These are phyloP conservation scores for Gnathonemus echidnorhynchus DNA, from an alignment of 2,113 vertebrate species.

Conservation along the genomic window DNA sequence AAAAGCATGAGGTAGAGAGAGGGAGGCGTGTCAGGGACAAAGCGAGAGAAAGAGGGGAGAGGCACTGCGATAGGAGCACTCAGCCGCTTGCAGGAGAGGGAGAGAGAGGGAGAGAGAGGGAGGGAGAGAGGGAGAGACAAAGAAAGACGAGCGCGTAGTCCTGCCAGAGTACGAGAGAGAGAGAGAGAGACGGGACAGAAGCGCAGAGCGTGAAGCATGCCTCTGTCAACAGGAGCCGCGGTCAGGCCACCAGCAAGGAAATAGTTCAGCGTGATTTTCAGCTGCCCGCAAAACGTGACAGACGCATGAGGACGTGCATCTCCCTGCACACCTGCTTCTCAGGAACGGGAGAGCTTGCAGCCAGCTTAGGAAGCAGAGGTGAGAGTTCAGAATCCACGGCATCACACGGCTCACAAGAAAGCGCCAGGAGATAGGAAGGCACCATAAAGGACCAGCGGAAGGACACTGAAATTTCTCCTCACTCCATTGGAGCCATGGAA, in stretches of 20 bases:
- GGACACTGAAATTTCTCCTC: background rate
- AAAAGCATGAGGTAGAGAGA: background rate
- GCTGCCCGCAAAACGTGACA: constrained; percentile 57
- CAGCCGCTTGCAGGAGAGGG: constrained; percentile 12
- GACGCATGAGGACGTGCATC: constrained; percentile 60
- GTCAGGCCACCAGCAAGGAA: constrained; percentile 38
- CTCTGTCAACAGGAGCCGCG: constrained; percentile 38
- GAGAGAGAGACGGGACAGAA: constrained; percentile 31
- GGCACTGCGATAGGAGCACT: constrained; percentile 22
- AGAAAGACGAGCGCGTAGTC: constrained; percentile 54
- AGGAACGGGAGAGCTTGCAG: constrained; percentile 55
- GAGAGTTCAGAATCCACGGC: constrained; percentile 45
- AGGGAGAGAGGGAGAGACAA: constrained; percentile 24
- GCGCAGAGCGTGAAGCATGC: constrained; percentile 36
- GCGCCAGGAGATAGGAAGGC: background rate
- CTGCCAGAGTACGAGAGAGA: constrained; percentile 45
- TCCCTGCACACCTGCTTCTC: constrained; percentile 59
- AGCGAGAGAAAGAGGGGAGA: constrained; percentile 12
- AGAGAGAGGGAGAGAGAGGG: constrained; percentile 26
- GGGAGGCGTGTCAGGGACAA: constrained; percentile 2
- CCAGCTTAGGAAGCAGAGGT: background rate
- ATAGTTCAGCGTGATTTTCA: background rate
- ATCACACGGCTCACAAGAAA: constrained; percentile 31
- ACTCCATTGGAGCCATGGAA: background rate
- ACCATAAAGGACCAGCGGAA: background rate